These are phyloP conservation scores for Drosophila ironensis DNA, from an alignment of 1,140 invertebrate genomes.

Conservation along the genomic window DNA sequence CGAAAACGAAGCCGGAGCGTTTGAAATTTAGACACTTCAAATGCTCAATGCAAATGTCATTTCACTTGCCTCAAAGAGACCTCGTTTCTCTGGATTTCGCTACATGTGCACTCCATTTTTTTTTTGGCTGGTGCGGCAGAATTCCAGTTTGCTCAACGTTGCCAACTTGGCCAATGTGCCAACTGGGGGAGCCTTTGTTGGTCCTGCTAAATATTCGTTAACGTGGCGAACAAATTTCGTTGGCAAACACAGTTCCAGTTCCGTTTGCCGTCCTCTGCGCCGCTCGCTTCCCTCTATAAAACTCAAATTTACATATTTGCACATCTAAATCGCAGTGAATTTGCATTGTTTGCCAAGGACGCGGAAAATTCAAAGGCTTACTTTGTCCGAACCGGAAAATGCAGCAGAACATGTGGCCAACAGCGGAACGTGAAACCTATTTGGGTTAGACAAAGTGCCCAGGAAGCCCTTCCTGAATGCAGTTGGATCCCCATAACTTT, in stretches of 20 bases:
- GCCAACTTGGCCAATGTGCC: conserved; percentile 66
- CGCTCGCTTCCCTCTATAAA: conserved; percentile 44
- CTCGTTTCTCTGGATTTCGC: conserved; percentile 31
- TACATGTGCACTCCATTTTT: conserved; percentile 46
- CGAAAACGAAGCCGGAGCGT: not conserved
- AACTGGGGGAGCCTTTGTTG: conserved; percentile 50
- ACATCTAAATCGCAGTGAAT: conserved; percentile 26
- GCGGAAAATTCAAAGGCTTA: conserved; percentile 2
- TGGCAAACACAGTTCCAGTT: conserved; percentile 57
- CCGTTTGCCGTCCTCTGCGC: conserved; percentile 2
- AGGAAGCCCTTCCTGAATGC: too few species aligned
- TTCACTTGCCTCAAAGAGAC: conserved; percentile 10
- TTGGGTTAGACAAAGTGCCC: too few species aligned
- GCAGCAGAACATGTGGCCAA: not conserved
- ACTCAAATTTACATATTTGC: conserved; percentile 59
- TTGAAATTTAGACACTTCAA: conserved; percentile 51
- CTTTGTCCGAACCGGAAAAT: conserved; percentile 12
- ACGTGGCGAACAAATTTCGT: conserved; percentile 71
- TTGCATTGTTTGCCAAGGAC: conserved; percentile 37
- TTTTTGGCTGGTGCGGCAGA: conserved; percentile 32
- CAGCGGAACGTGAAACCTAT: not conserved
- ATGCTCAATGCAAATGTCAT: conserved; percentile 66
- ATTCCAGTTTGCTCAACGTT: conserved; percentile 27
- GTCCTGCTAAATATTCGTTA: conserved; percentile 71
- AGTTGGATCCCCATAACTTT: too few species aligned